Conservation (phyloP, 35 echinoderm and acorn worm genomes). For the Stichopus chloronotus region DNA sequence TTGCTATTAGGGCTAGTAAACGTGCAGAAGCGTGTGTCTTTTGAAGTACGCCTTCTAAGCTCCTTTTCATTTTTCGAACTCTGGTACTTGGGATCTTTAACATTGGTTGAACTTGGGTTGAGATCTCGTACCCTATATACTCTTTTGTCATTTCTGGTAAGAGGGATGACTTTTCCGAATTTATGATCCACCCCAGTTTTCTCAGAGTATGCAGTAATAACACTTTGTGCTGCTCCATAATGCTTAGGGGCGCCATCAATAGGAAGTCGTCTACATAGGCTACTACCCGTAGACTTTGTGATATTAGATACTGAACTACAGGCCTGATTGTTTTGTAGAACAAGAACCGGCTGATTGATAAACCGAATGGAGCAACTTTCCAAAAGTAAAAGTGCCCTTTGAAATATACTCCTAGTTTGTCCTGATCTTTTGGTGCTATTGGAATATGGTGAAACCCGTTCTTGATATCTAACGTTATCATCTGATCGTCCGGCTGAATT, state of each 20-base stretch:
- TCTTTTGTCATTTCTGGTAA: conserved; percentile 29
- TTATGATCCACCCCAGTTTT: conserved; percentile 16
- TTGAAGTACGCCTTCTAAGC: background rate
- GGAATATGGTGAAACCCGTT: conserved; percentile 59
- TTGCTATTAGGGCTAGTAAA: conserved; percentile 58
- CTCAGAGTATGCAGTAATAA: conserved; percentile 1
- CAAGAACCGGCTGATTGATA: background rate
- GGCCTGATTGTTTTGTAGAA: conserved; percentile 44
- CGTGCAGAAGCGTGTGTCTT: conserved; percentile 7
- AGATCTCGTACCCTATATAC: conserved; percentile 38
- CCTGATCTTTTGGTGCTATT: conserved; percentile 7
- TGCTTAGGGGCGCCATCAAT: background rate
- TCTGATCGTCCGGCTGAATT: conserved; percentile 32
- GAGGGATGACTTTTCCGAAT: conserved; percentile 33
- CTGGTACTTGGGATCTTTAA: conserved; percentile 16
- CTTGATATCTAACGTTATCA: conserved; percentile 41
- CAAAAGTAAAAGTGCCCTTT: conserved; percentile 14
- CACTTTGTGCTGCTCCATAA: conserved; percentile 30
- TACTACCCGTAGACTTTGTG: conserved; percentile 9
- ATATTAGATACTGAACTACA: conserved; percentile 9
- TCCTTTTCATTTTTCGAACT: conserved; percentile 23
- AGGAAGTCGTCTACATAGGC: conserved; percentile 58
- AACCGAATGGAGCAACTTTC: conserved; percentile 28
- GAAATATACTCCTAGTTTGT: conserved; percentile 10
- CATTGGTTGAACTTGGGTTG: conserved; percentile 19